Evolutionary conservation across 2,888 invertebrate species (phyloP), one percentile per base, ranked within the genome.

Genomic region (Cheilosia variabilis): DNA sequence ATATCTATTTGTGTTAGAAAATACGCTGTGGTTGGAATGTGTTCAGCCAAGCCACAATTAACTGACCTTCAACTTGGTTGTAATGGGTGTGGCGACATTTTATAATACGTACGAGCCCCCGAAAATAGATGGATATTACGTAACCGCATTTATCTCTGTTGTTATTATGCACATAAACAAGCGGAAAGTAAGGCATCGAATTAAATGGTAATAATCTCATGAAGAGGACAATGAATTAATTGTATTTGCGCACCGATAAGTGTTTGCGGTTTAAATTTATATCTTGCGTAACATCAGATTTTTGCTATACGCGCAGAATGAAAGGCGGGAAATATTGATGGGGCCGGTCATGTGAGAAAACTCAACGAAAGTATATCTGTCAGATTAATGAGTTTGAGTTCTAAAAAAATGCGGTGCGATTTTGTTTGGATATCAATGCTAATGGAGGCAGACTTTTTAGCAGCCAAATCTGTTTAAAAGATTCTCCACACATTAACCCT

Each of bases 61-160:
- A 27, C 43, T 63, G 72, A 53, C 72, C 72, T 73, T 73, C 72
- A 73, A 73, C 52, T 73, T 50, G 37, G 37, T 37, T 37, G 57
- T 50, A 65, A 50, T 50, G 71, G 71, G 60, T 53, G 53, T 62
- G 72, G 50, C 22, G 19, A 50, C 50, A 50, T 5, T 22, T 50
- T 41, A 24, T 60, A n/a, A 17, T 60, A 43, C 22, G n/a, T 37
- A 37, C 72, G 72, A 73, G 72, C 72, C 72, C 72, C 72, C 62
- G 37, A 73, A 73, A 63, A 73, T 73, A 63, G 41, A 72, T 17
- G 43, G 60, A 17, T 47, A 47, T 60, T 72, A 41, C 50, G 50
- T 60, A 69, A 69, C 31, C 45, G 55, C 1, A 45, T 45, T 45
- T 15, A 45, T 45, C 45, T 17, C 45, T 6, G 6, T 43, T 43